These are phyloP conservation scores for Colletes latitarsis DNA, from an alignment of 1,140 invertebrate genomes.

Conservation along the genomic window DNA sequence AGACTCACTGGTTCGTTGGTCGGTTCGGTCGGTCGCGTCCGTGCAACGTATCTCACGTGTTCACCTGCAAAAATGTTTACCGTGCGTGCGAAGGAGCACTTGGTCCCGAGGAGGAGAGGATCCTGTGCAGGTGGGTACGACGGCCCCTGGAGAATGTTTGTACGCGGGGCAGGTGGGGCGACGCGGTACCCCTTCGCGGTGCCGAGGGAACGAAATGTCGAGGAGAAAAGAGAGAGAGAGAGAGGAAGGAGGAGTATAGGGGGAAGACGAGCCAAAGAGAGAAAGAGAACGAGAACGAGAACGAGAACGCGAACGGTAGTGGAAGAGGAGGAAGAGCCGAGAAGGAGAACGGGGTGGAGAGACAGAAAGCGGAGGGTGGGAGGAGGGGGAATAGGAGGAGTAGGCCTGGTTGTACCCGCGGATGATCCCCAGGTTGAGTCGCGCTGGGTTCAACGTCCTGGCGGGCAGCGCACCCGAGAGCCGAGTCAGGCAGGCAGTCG, in stretches of 20 bases:
- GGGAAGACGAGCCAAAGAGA: background rate
- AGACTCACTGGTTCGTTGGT: conserved; percentile 12
- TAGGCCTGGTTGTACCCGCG: conserved; percentile 69
- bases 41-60: conserved; percentile 47
- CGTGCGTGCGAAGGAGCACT: conserved; percentile 59
- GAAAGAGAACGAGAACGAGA: background rate
- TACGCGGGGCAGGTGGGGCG: conserved; percentile 46
- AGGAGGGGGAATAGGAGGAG: conserved; percentile 27
- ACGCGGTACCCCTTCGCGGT: conserved; percentile 16
- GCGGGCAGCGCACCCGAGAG: conserved; percentile 79
- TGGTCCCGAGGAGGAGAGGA: conserved; percentile 38
- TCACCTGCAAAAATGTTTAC: conserved; percentile 59
- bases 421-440: conserved; percentile 81
- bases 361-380: background rate
- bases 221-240: background rate
- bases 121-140: conserved; percentile 60
- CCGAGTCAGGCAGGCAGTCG: conserved; percentile 65
- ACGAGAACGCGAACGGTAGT: conserved; percentile 4
- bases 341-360: conserved; percentile 2
- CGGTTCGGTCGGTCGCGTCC: background rate
- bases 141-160: conserved; percentile 57
- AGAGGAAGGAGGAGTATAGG: background rate
- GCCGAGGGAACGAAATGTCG: conserved; percentile 41
- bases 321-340: background rate
- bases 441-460: conserved; percentile 81